Evolutionary conservation across 2,888 invertebrate species (phyloP), one percentile per base, ranked within the genome.

Genomic region (Steinernema scapterisci): DNA sequence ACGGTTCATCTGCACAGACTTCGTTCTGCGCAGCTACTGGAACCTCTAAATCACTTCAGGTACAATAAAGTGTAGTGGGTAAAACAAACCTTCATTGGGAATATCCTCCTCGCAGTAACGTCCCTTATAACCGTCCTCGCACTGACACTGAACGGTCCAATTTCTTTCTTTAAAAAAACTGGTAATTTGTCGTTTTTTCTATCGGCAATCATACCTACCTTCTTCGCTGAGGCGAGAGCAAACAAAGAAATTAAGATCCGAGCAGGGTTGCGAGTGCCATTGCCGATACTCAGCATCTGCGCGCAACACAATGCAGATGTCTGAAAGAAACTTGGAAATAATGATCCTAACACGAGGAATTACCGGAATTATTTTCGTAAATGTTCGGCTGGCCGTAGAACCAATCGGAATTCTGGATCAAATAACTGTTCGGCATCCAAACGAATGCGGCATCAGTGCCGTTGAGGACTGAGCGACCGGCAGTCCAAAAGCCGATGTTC

Each of bases 351-450:
- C 6, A 48, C 19, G 5, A n/a, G 48, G 5, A 2, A 48, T 45
- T 45, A 78, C 79, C 80, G 56, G 78, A 77, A 73, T 81, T 81
- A 72, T 80, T 77, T 11, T 78, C 72, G 70, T 78, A 81, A 16
- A 82, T 51, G 63, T 82, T 82, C 0, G 82, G 82, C 52, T 82
- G 80, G 27, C 77, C 75, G 0, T 76, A 73, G 11, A 79, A 78
- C 82, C 82, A 82, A 51, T 75, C 79, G 9, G 71, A 71, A 11
- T 81, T 72, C 0, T 73, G 71, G 3, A 82, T 75, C 48, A 79
- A 44, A 72, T 78, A 78, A 21, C 75, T 74, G n/a, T 78, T 77
- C 0, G 82, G 82, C 63, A 78, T 80, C 16, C 74, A 77, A 0
- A 80, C 80, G 80, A 80, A 82, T 9, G 75, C 78, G 19, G 80